Evolutionary conservation across 1,140 invertebrate genomes (phyloP).

Genomic region (Sinonovacula constricta): DNA sequence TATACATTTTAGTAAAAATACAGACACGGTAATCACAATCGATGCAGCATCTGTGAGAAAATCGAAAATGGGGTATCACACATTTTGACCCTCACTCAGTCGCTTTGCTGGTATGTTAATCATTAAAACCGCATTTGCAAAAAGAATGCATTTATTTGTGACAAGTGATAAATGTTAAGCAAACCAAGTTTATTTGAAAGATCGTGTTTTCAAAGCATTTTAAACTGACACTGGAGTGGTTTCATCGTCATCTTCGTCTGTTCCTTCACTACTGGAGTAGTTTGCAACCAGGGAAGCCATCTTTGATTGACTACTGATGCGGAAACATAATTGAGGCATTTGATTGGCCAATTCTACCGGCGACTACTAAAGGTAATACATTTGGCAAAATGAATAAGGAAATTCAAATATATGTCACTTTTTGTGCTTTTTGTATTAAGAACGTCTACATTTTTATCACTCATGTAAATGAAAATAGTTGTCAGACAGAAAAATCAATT

Average conservation of each 20-base stretch:
- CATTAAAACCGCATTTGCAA: too few relatives aligned
- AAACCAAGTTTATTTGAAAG: too few relatives aligned
- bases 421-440: not conserved
- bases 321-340: constrained; percentile 49
- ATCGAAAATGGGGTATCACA: too few relatives aligned
- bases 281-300: constrained; percentile 84
- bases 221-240: constrained; percentile 34
- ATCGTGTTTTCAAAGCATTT: too few relatives aligned
- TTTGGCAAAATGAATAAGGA: constrained; percentile 6
- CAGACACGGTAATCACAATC: too few relatives aligned
- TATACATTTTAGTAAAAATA: too few relatives aligned
- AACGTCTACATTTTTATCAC: not conserved
- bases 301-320: constrained; percentile 46
- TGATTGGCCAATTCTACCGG: constrained; percentile 69
- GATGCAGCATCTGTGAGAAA: too few relatives aligned
- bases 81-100: too few relatives aligned
- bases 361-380: constrained; percentile 41
- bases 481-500: not conserved
- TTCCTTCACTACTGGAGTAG: constrained; percentile 78
- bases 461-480: too few relatives aligned
- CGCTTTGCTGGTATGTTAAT: too few relatives aligned
- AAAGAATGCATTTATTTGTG: too few relatives aligned
- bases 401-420: not conserved
- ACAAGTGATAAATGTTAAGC: too few relatives aligned
- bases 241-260: constrained; percentile 65